Evolutionary conservation across 2,888 invertebrate species (phyloP).

Genomic region (Ormyrus thymus): DNA sequence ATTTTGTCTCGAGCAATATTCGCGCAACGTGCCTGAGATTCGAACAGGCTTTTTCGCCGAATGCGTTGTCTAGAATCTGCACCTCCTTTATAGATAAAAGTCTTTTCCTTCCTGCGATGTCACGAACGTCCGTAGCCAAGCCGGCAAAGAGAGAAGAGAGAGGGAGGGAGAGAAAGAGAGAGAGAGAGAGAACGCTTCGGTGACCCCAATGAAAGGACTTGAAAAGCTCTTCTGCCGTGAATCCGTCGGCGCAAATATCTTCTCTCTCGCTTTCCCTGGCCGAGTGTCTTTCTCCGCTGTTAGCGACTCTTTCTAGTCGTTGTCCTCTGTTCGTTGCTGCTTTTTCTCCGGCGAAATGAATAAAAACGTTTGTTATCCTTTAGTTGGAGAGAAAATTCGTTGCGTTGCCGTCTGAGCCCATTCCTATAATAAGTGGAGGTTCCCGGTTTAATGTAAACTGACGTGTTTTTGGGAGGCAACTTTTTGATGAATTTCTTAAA

Average conservation of each 20-base stretch:
- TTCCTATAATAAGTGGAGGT: no score
- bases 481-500: no score
- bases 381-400: constrained; percentile 3
- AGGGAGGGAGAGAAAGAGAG: no score
- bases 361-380: constrained; percentile 26
- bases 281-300: neutral
- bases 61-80: constrained; percentile 48
- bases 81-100: constrained; percentile 48
- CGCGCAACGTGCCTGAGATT: constrained; percentile 17
- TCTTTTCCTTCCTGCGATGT: constrained; percentile 46
- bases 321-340: neutral
- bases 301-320: neutral
- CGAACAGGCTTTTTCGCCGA: constrained; percentile 33
- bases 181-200: constrained; percentile 53
- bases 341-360: constrained; percentile 1
- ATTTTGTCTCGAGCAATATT: constrained; percentile 43
- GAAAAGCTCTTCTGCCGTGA: constrained; percentile 47
- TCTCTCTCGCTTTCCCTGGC: constrained; percentile 15
- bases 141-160: neutral
- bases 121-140: constrained; percentile 44
- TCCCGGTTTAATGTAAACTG: no score
- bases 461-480: no score
- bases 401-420: neutral
- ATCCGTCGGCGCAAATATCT: constrained; percentile 36
- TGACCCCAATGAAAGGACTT: constrained; percentile 46